Evolutionary conservation across 1,140 invertebrate genomes (phyloP).

Genomic region (Drosophila insularis): DNA sequence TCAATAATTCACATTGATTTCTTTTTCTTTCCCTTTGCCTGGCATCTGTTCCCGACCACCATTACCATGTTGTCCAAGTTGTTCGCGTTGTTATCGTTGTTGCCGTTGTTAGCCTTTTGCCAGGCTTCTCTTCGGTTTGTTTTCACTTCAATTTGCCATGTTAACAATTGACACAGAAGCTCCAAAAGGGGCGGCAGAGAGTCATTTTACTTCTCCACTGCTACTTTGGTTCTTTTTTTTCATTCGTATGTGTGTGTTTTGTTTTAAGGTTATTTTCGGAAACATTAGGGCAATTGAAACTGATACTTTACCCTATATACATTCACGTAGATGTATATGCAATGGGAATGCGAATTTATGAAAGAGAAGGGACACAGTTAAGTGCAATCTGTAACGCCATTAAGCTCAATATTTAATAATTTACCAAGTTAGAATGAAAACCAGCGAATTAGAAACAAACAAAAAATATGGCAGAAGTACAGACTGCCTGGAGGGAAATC

Average conservation of each 20-base stretch:
- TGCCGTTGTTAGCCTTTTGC: slow-evolving; percentile 26
- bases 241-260: slow-evolving; percentile 2
- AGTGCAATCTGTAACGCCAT: slow-evolving; percentile 3
- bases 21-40: slow-evolving; percentile 24
- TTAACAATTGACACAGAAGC: slow-evolving; percentile 64
- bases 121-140: slow-evolving; percentile 30
- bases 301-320: slow-evolving; percentile 20
- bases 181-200: background rate
- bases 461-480: background rate
- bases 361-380: slow-evolving; percentile 3
- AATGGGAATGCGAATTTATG: slow-evolving; percentile 16
- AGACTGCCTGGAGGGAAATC: background rate
- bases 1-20: slow-evolving; percentile 81
- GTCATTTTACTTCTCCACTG: background rate
- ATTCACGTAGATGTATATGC: background rate
- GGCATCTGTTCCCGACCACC: slow-evolving; percentile 11
- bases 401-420: slow-evolving; percentile 8
- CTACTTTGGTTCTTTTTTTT: background rate
- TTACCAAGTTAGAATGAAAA: background rate
- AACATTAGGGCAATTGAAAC: slow-evolving; percentile 33
- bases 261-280: slow-evolving; percentile 15
- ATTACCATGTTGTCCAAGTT: slow-evolving; percentile 51
- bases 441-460: background rate
- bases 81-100: slow-evolving; percentile 33
- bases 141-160: slow-evolving; percentile 46